A percentile compares a stretch with the other conserved stretches of the same genome.
These are phyloP conservation scores for Perccottus glenii DNA, from an alignment of 2,113 vertebrate species.

Conservation along the genomic window DNA sequence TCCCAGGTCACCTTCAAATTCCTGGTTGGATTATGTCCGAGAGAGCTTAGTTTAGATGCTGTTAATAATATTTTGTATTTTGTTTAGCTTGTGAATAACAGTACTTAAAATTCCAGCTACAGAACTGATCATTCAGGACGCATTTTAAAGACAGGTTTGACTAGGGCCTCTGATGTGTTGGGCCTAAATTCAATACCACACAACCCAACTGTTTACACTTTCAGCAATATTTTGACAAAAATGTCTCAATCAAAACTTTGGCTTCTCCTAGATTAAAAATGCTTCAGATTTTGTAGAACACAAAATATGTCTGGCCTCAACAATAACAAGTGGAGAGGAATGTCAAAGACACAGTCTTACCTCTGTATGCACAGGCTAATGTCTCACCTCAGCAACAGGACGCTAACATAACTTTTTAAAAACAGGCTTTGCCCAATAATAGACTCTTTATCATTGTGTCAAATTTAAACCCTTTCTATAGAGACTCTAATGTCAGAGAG, in stretches of 20 bases:
- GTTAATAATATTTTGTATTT: too few species aligned
- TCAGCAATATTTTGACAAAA: neutral
- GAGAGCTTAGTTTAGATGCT: too few species aligned
- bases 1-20: too few species aligned
- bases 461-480: slow-evolving; percentile 31
- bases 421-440: slow-evolving; percentile 29
- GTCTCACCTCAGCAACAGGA: slow-evolving; percentile 52
- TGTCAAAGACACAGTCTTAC: slow-evolving; percentile 23
- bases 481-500: slow-evolving; percentile 1
- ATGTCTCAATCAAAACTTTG: neutral
- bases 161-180: neutral
- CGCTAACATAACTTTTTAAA: slow-evolving; percentile 47
- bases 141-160: neutral
- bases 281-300: neutral
- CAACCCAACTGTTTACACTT: neutral
- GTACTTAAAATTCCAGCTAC: too few species aligned
- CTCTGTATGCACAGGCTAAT: slow-evolving; percentile 33
- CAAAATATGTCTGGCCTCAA: slow-evolving; percentile 17
- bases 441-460: slow-evolving; percentile 17
- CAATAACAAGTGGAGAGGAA: slow-evolving; percentile 21
- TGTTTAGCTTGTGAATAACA: too few species aligned
- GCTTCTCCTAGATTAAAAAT: neutral
- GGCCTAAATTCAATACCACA: neutral
- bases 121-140: too few species aligned
- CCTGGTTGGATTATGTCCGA: too few species aligned